phyloP scores from a whole-genome alignment of 2,888 invertebrate genomes.

The Syritta pipiens region DNA sequence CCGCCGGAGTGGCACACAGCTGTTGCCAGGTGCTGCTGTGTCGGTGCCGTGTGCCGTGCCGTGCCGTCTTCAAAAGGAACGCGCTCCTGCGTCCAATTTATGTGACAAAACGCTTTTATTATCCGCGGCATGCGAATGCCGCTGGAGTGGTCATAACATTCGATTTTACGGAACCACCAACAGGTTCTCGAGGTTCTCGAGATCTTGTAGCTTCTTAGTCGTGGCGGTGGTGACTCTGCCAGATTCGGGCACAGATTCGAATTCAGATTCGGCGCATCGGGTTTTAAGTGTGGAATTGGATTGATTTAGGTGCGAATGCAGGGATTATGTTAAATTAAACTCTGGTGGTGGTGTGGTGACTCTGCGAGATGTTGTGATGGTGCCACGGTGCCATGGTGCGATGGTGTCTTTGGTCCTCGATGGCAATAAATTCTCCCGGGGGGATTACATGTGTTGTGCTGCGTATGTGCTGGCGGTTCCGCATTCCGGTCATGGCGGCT shows the following conservation, averaged over 20 bases:
- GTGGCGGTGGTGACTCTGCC: too few species aligned
- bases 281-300: slow-evolving; percentile 42
- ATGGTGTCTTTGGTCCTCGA: too few species aligned
- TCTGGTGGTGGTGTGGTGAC: slow-evolving; percentile 8
- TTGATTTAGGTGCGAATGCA: slow-evolving; percentile 68
- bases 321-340: slow-evolving; percentile 66
- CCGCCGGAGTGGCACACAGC: slow-evolving; percentile 48
- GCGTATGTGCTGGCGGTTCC: slow-evolving; percentile 39
- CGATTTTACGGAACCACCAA: slow-evolving; percentile 54
- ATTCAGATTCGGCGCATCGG: too few species aligned
- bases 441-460: slow-evolving; percentile 52
- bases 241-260: background rate
- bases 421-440: slow-evolving; percentile 61
- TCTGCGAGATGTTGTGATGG: slow-evolving; percentile 38
- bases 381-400: too few species aligned
- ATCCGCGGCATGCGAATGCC: slow-evolving; percentile 39
- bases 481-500: slow-evolving; percentile 48
- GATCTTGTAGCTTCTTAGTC: too few species aligned
- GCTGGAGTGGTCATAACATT: slow-evolving; percentile 55
- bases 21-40: slow-evolving; percentile 23
- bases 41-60: background rate
- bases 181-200: too few species aligned
- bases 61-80: slow-evolving; percentile 46
- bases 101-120: slow-evolving; percentile 69
- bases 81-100: slow-evolving; percentile 52